These are phyloP conservation scores for Gambusia yucatana DNA, from an alignment of 2,797 vertebrate species.

Conservation along the genomic window DNA sequence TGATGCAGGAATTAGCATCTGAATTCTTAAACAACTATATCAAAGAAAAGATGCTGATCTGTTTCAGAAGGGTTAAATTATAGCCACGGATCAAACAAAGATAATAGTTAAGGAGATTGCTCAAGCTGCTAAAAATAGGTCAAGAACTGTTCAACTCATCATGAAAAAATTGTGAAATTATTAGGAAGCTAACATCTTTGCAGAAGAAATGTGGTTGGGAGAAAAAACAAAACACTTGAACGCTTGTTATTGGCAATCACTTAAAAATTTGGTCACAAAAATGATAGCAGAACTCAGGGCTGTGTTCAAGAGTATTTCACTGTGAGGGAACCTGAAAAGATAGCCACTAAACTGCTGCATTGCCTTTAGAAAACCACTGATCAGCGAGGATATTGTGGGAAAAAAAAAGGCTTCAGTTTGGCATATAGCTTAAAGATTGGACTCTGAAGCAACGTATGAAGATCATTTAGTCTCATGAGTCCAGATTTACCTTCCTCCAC, in stretches of 20 bases:
- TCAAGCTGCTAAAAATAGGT: not conserved
- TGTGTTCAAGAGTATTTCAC: not conserved
- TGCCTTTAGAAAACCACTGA: not conserved
- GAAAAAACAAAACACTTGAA: not conserved
- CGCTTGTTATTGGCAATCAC: not conserved
- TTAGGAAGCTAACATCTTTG: not conserved
- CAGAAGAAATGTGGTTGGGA: not conserved
- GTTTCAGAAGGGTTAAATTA: not conserved
- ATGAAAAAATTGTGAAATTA: not conserved
- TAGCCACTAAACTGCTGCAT: not conserved
- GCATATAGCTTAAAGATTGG: not conserved
- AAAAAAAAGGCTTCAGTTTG: not conserved
- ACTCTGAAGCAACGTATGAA: not conserved
- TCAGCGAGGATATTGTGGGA: not conserved
- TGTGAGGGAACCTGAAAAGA: not conserved
- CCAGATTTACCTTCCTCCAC: not conserved
- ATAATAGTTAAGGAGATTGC: conserved; percentile 4
- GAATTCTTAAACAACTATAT: not conserved
- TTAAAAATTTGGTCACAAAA: not conserved
- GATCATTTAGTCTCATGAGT: not conserved
- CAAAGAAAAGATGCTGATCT: not conserved
- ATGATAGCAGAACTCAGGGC: not conserved
- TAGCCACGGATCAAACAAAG: not conserved
- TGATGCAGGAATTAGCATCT: not conserved
- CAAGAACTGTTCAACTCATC: not conserved